phyloP scores from a whole-genome alignment of 2,113 vertebrate genomes.

The Perca fluviatilis region DNA sequence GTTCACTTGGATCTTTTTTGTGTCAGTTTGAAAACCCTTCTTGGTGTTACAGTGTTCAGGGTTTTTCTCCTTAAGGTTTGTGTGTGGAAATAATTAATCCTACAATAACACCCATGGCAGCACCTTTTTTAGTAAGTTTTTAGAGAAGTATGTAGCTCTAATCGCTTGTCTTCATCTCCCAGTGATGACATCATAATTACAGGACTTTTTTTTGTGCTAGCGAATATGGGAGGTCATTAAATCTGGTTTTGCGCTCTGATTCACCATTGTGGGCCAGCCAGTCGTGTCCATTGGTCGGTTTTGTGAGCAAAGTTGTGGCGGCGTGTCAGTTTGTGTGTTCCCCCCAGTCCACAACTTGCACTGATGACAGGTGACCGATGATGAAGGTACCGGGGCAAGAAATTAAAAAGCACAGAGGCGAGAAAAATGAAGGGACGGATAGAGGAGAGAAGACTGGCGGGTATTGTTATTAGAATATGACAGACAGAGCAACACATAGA shows the following conservation, averaged over 20 bases:
- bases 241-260: constrained; percentile 26
- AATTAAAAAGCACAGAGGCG: constrained; percentile 82
- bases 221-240: constrained; percentile 29
- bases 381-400: constrained; percentile 81
- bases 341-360: constrained; percentile 49
- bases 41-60: constrained; percentile 14
- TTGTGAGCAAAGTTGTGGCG: constrained; percentile 61
- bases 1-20: not conserved
- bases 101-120: not conserved
- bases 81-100: constrained; percentile 29
- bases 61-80: not conserved
- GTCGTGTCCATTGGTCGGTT: constrained; percentile 34
- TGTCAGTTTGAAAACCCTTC: not conserved
- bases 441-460: constrained; percentile 53
- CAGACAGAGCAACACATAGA: constrained; percentile 53
- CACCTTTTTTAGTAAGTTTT: constrained; percentile 3
- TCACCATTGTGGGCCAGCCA: constrained; percentile 35
- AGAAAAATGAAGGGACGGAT: constrained; percentile 57
- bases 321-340: constrained; percentile 52
- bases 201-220: not conserved
- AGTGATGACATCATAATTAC: constrained; percentile 35
- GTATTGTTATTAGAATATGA: constrained; percentile 79
- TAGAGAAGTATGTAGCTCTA: not conserved
- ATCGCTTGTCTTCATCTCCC: not conserved
- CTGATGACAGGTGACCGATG: constrained; percentile 82